phyloP scores from a whole-genome alignment of 2,888 invertebrate species.

The Pantelozetes paolii region DNA sequence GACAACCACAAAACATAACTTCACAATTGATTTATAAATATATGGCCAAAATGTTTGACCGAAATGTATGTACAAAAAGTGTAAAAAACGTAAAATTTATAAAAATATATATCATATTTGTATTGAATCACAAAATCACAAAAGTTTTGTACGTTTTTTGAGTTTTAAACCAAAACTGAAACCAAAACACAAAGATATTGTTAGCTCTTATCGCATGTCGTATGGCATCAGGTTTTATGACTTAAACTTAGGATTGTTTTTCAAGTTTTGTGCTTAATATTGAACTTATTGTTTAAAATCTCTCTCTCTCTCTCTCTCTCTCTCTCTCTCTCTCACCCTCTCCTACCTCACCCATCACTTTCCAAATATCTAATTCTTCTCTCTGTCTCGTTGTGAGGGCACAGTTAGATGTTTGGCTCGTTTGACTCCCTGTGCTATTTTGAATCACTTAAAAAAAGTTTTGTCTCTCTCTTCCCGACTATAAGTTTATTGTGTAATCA shows the following conservation, averaged over 20 bases:
- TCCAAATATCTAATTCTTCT: not conserved
- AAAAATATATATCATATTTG: constrained; percentile 32
- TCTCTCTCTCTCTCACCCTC: constrained; percentile 34
- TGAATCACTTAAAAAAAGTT: constrained; percentile 1
- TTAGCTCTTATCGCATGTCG: constrained; percentile 26
- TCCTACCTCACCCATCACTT: not conserved
- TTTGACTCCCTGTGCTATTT: constrained; percentile 19
- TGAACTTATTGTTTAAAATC: constrained; percentile 9
- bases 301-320: constrained; percentile 20
- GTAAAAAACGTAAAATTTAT: constrained; percentile 1
- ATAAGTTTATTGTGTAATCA: constrained; percentile 16
- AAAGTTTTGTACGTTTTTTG: constrained; percentile 27
- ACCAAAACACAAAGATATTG: not conserved
- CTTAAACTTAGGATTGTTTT: constrained; percentile 15
- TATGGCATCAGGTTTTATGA: constrained; percentile 21
- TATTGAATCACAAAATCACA: no score
- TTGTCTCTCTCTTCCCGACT: not conserved
- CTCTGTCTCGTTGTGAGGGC: constrained; percentile 7
- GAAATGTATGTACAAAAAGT: not conserved
- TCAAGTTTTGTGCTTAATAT: not conserved
- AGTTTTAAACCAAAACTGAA: constrained; percentile 25
- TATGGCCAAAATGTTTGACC: not conserved
- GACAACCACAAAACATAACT: constrained; percentile 28
- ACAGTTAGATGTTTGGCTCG: constrained; percentile 16
- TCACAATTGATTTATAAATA: constrained; percentile 36